Evolutionary conservation across 1,140 invertebrate species (phyloP).

Genomic region (Drosophila lowei): DNA sequence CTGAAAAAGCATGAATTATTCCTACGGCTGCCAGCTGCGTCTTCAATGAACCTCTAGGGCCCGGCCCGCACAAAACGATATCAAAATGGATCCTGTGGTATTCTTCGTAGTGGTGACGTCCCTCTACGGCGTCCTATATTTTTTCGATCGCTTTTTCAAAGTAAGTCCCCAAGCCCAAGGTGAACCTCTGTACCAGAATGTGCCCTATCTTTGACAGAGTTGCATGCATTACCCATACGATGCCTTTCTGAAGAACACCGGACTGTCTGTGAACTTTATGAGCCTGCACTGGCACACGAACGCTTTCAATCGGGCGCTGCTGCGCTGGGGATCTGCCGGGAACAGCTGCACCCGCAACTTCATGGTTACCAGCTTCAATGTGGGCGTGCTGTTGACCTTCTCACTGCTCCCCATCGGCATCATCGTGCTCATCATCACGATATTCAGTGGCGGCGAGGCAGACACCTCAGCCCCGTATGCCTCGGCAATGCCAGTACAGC

Average conservation of each 20-base stretch:
- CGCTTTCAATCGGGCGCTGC: conserved; percentile 87
- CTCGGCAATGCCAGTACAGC: conserved; percentile 63
- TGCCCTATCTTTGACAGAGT: conserved; percentile 85
- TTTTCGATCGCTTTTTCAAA: conserved; percentile 89
- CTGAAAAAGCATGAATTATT: not conserved
- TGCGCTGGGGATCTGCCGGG: conserved; percentile 87
- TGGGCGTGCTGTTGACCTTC: conserved; percentile 87
- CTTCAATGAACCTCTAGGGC: conserved; percentile 15
- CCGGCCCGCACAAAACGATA: conserved; percentile 10
- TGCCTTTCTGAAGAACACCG: conserved; percentile 89
- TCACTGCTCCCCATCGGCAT: conserved; percentile 87
- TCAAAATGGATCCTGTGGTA: conserved; percentile 72
- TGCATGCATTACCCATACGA: conserved; percentile 92
- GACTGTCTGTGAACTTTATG: conserved; percentile 88
- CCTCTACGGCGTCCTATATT: conserved; percentile 87
- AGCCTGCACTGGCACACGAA: conserved; percentile 90
- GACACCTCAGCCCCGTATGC: not conserved
- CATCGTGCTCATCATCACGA: conserved; percentile 85
- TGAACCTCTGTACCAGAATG: conserved; percentile 21
- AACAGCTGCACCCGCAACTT: conserved; percentile 85
- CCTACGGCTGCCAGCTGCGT: no score
- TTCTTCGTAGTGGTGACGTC: conserved; percentile 74
- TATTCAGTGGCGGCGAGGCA: conserved; percentile 69
- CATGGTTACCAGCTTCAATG: conserved; percentile 88
- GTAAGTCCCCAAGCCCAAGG: conserved; percentile 72